Percentiles rank a stretch among this genome's conserved stretches.
phyloP scores from a whole-genome alignment of 2,113 vertebrate genomes.

The Gopherus evgoodei region DNA sequence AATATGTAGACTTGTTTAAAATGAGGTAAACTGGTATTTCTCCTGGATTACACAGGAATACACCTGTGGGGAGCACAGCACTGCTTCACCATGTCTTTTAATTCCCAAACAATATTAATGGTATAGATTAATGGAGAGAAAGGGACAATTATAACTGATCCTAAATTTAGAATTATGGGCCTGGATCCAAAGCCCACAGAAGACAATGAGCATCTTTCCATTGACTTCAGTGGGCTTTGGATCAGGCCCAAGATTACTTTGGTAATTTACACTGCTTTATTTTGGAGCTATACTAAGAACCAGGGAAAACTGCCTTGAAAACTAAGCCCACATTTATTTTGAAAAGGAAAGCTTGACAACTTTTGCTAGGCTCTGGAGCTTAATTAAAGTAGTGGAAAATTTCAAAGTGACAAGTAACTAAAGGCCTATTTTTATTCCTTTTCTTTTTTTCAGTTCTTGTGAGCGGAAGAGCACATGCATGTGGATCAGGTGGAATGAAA shows the following conservation, averaged over 20 bases:
- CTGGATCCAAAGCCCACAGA: slow-evolving; percentile 7
- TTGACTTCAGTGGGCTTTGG: slow-evolving; percentile 7
- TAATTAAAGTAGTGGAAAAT: slow-evolving; percentile 72
- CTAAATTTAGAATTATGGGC: neutral
- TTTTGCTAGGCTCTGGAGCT: slow-evolving; percentile 50
- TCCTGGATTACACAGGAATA: neutral
- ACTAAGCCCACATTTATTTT: slow-evolving; percentile 24
- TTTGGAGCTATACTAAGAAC: neutral
- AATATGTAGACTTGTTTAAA: neutral
- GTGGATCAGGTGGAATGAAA: slow-evolving; percentile 29
- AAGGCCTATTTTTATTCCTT: neutral
- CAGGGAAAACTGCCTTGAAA: slow-evolving; percentile 1
- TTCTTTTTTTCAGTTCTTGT: neutral
- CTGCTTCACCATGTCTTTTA: neutral
- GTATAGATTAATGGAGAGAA: neutral
- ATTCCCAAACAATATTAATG: neutral
- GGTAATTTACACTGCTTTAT: neutral
- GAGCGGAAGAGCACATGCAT: neutral
- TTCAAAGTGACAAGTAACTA: slow-evolving; percentile 56
- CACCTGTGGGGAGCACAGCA: neutral
- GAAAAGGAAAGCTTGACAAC: slow-evolving; percentile 9
- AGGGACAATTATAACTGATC: neutral
- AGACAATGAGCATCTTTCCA: slow-evolving; percentile 8
- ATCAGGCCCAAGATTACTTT: neutral
- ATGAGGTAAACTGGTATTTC: neutral